Evolutionary conservation across 2,797 vertebrate genomes (phyloP).

Genomic region (Apogon talboti): DNA sequence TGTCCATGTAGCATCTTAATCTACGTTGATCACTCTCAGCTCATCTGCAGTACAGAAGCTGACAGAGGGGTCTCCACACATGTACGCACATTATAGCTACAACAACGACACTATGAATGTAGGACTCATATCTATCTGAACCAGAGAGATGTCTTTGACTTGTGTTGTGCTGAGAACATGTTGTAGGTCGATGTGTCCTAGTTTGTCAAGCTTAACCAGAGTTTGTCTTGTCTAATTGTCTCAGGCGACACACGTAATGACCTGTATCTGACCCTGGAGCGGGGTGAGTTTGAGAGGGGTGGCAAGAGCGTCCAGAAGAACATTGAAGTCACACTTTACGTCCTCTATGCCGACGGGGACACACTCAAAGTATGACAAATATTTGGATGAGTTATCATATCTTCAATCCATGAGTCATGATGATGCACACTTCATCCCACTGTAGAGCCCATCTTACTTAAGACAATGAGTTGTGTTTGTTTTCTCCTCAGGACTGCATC

Average conservation of each 20-base stretch:
- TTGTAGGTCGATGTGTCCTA: neutral
- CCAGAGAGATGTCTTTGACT: conserved; percentile 28
- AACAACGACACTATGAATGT: conserved; percentile 15
- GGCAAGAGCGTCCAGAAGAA: conserved; percentile 99
- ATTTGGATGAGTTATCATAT: conserved; percentile 11
- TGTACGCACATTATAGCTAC: conserved; percentile 36
- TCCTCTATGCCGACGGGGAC: conserved; percentile 96
- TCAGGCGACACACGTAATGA: conserved; percentile 96
- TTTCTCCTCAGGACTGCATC: conserved; percentile 91
- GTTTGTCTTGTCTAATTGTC: conserved; percentile 24
- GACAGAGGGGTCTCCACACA: conserved; percentile 6
- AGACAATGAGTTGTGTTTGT: neutral
- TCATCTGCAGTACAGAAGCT: conserved; percentile 45
- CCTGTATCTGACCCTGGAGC: conserved; percentile 94
- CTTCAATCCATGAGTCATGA: conserved; percentile 26
- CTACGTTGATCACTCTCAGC: conserved; percentile 55
- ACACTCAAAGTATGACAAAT: conserved; percentile 90
- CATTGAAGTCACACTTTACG: conserved; percentile 94
- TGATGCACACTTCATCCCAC: conserved; percentile 4
- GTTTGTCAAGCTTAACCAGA: conserved; percentile 13
- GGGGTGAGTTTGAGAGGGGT: conserved; percentile 96
- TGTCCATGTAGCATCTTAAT: conserved; percentile 52
- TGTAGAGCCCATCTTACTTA: neutral
- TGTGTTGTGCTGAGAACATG: neutral
- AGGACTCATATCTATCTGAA: conserved; percentile 40